Evolutionary conservation across 1,140 invertebrate species (phyloP).

Genomic region (Alviniconcha marisindica): DNA sequence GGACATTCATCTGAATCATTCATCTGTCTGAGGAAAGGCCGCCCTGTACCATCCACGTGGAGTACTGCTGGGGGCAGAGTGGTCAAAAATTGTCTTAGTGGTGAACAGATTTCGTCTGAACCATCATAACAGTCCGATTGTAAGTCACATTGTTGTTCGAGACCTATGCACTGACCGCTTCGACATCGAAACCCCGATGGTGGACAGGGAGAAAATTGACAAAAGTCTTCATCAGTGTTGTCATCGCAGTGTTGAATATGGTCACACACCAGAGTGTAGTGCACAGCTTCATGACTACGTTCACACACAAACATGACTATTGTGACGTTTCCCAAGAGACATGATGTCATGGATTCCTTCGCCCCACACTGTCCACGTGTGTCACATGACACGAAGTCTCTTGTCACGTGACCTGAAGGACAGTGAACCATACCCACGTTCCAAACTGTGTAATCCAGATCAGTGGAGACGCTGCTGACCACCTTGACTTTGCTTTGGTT

Average conservation of each 20-base stretch:
- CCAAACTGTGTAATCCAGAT: neutral
- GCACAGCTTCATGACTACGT: neutral
- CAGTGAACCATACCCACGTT: constrained; percentile 2
- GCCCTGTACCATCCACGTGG: constrained; percentile 14
- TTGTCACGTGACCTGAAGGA: neutral
- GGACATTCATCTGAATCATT: neutral
- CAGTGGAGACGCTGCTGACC: neutral
- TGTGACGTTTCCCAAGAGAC: too few species aligned
- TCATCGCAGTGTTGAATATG: neutral
- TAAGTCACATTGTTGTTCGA: neutral
- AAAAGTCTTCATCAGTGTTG: constrained; percentile 11
- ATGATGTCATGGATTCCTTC: neutral
- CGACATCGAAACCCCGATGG: neutral
- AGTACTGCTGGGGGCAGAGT: constrained; percentile 23
- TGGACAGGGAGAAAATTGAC: neutral
- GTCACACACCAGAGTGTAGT: constrained; percentile 19
- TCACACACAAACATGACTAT: neutral
- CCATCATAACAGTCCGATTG: neutral
- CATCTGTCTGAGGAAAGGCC: neutral
- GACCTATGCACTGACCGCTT: neutral
- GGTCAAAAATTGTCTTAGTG: neutral
- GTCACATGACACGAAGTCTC: constrained; percentile 11
- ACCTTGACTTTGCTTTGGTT: neutral
- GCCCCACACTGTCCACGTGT: neutral
- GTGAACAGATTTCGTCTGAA: neutral